Conservation (phyloP, 2,113 vertebrate species). For the Dolichallabes microphthalmus region DNA sequence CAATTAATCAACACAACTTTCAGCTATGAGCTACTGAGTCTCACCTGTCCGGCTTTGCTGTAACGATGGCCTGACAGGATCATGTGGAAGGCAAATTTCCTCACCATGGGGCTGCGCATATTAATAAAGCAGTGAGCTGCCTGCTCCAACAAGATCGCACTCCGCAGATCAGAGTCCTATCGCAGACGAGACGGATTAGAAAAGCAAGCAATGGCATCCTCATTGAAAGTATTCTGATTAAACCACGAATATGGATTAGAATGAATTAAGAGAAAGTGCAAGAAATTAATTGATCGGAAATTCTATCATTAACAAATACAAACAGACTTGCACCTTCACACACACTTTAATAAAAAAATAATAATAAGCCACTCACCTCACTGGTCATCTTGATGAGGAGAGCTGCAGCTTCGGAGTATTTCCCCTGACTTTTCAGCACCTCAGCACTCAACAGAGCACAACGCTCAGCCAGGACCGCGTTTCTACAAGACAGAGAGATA, state of each 20-base stretch:
- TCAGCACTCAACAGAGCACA: constrained; percentile 94
- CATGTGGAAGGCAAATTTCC: constrained; percentile 99
- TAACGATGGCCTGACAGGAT: constrained; percentile 95
- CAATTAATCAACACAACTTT: background rate
- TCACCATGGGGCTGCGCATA: constrained; percentile 96
- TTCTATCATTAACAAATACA: background rate
- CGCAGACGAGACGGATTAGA: background rate
- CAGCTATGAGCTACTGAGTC: constrained; percentile 13
- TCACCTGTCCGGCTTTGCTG: constrained; percentile 97
- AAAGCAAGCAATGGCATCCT: background rate
- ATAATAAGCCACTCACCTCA: constrained; percentile 81
- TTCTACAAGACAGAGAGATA: constrained; percentile 69
- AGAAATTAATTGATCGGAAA: background rate
- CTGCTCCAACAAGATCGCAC: constrained; percentile 93
- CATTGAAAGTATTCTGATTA: background rate
- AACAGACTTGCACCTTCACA: background rate
- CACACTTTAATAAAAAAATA: constrained; percentile 10
- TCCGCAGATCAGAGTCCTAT: constrained; percentile 95
- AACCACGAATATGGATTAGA: background rate
- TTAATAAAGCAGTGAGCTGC: constrained; percentile 97
- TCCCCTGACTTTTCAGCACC: constrained; percentile 93
- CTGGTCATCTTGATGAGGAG: constrained; percentile 96
- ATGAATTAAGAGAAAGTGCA: background rate
- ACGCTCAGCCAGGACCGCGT: constrained; percentile 92
- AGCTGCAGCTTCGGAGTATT: constrained; percentile 93